Evolutionary conservation across 2,888 invertebrate genomes (phyloP), one percentile per base, ranked within the genome.

Genomic region (Xylocampa areola): DNA sequence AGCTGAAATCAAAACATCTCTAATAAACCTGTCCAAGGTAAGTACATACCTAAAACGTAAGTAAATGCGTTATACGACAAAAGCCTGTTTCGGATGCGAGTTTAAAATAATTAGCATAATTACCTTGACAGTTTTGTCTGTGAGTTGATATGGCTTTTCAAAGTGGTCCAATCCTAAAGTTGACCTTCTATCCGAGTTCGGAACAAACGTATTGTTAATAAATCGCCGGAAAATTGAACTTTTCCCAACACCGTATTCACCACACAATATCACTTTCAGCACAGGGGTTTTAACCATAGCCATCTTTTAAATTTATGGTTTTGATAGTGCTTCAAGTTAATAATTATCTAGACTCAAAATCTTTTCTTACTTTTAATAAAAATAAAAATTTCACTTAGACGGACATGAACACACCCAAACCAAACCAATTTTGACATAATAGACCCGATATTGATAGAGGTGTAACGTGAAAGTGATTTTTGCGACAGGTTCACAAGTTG

Each of bases 221-320:
- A 98, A 99, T 69, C 98, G 95, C 51, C 98, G 95, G 87, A 99
- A 99, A 73, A 98, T 91, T 16, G 98, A 98, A 86, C 97, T 98
- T 94, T 99, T 99, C 29, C 99, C 98, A 16, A 98, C 98, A 52
- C 98, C 98, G 91, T 97, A 99, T 94, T 99, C 98, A 32, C 99
- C 98, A 89, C 98, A 98, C 58, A 99, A 94, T 82, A 99, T 98
- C 29, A 99, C 97, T 95, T 98, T 98, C 77, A 97, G 96, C 79
- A 97, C 97, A 17, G 98, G 97, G 76, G 97, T 95, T 91, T 96
- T 96, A 51, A 97, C 95, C 78, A 96, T 95, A 82, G 97, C 97
- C 98, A 97, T 97, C 69, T 55, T 77, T 48, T 39, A 19, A 53
- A 41, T 52, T 0, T 10, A 19, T 8, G 40, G 5, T 7, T 14